Evolutionary conservation across 1,140 invertebrate species (phyloP).

Genomic region (Eumaeus atala): DNA sequence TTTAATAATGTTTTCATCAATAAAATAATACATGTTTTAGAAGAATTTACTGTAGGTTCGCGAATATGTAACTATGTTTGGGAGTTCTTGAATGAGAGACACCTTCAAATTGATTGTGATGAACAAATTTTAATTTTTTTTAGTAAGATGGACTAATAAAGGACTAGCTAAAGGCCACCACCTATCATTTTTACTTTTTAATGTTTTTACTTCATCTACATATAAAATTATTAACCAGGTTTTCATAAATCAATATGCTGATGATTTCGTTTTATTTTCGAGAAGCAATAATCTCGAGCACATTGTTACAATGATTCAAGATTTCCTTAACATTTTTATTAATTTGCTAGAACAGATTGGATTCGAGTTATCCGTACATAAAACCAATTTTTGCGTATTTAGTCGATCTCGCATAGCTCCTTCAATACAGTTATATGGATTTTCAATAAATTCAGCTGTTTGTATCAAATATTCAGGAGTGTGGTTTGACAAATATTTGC

Average conservation of each 20-base stretch:
- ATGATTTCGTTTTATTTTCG: no score
- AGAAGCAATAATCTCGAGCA: conserved; percentile 5
- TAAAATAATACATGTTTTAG: neutral
- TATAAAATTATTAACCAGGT: conserved; percentile 10
- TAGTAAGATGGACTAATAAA: conserved; percentile 12
- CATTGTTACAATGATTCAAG: neutral
- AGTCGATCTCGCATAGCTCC: conserved; percentile 10
- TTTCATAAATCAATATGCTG: no score
- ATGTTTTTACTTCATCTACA: no score
- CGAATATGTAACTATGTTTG: conserved; percentile 17
- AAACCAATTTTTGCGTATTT: conserved; percentile 19
- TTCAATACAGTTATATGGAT: conserved; percentile 8
- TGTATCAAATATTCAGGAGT: no score
- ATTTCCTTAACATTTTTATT: no score
- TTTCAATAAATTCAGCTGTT: no score
- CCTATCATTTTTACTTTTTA: conserved; percentile 17
- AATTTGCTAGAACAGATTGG: no score
- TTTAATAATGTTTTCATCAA: conserved; percentile 7
- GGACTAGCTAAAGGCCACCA: conserved; percentile 20
- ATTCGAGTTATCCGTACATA: no score
- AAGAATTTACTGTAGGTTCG: conserved; percentile 12
- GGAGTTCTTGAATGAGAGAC: conserved; percentile 14
- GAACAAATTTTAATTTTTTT: neutral
- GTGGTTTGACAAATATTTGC: no score
- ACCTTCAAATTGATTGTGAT: conserved; percentile 7